Percentiles rank a stretch among this genome's conserved stretches.
Evolutionary conservation across 2,888 invertebrate genomes (phyloP).

Genomic region (Brachycybe producta): DNA sequence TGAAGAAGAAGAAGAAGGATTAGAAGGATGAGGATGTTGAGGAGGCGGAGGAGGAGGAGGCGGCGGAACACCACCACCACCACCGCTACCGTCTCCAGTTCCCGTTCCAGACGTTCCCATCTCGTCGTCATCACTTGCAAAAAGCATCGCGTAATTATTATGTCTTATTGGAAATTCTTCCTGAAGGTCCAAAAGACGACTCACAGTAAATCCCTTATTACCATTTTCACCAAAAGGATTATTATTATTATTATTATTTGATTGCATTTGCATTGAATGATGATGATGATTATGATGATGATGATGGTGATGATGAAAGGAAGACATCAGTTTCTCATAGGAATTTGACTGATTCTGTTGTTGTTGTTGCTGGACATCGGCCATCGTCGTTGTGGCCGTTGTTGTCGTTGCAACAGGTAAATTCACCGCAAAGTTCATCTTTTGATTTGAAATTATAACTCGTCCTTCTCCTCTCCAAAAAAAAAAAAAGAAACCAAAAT

Average conservation of each 20-base stretch:
- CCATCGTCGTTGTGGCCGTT: too few species aligned
- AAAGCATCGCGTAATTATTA: neutral
- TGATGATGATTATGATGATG: neutral
- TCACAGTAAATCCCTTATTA: slow-evolving; percentile 17
- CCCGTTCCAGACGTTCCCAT: neutral
- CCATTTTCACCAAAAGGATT: neutral
- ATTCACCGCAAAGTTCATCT: too few species aligned
- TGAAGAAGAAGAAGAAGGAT: too few species aligned
- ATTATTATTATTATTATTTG: neutral
- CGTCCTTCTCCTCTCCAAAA: too few species aligned
- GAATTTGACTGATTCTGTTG: neutral
- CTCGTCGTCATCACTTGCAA: neutral
- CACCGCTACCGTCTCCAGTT: too few species aligned
- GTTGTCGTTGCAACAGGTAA: too few species aligned
- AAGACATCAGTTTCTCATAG: neutral
- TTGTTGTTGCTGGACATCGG: neutral
- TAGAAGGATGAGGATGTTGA: too few species aligned
- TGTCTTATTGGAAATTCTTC: slow-evolving; percentile 7
- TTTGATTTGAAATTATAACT: too few species aligned
- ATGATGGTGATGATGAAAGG: neutral
- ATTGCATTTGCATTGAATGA: neutral
- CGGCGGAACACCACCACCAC: too few species aligned
- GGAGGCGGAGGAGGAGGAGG: too few species aligned
- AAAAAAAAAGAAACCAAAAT: too few species aligned
- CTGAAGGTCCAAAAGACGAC: slow-evolving; percentile 17